Evolutionary conservation across 64 coral and sea anemone species (phyloP), one percentile per base, ranked within the genome.

Genomic region (Stylophora pistillata): DNA sequence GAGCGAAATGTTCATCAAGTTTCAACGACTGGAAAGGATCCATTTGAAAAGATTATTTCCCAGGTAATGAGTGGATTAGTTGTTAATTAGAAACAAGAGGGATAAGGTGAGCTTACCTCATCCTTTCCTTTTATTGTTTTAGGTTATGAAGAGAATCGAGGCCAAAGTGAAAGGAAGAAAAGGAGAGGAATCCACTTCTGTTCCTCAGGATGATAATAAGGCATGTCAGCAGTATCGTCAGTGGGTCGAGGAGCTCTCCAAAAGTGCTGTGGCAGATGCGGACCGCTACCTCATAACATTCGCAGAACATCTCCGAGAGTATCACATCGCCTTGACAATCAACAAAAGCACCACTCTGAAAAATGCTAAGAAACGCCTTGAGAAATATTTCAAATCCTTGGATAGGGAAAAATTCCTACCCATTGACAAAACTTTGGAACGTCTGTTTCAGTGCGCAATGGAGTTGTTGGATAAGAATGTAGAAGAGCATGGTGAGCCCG

Each of bases 261-360:
- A 83, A 33, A 28, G 70, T 30, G 63, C 88, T 2, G 79, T 82
- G 16, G 55, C 78, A 23, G 37, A 14, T 12, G 71, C 41, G 18
- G 84, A 89, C 23, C 78, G 94, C 21, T 88, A 89, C 74, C 53
- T 91, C 6, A 86, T 95, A 13, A 95, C 94, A 2, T 95, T 86
- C 13, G 62, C 94, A 10, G 94, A 95, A 71, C 94, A 95, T 16
- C 72, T 95, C 32, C 86, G 90, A 17, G 94, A 73, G 13, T 95
- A 95, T 56, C 75, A 95, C 55, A 62, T 95, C 27, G 86, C 94
- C 13, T 26, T 95, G 30, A 87, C 94, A 2, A 65, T 95, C 9
- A 95, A 95, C n/a, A 71, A 91, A 53, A 90, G 84, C 47, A 95
- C 94, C 12, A 76, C 89, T 12, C 89, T 92, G 89, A 95, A 92